A percentile compares a stretch with the other conserved stretches of the same genome.
phyloP scores from a whole-genome alignment of 2,113 vertebrate species.

The Penelope pileata region DNA sequence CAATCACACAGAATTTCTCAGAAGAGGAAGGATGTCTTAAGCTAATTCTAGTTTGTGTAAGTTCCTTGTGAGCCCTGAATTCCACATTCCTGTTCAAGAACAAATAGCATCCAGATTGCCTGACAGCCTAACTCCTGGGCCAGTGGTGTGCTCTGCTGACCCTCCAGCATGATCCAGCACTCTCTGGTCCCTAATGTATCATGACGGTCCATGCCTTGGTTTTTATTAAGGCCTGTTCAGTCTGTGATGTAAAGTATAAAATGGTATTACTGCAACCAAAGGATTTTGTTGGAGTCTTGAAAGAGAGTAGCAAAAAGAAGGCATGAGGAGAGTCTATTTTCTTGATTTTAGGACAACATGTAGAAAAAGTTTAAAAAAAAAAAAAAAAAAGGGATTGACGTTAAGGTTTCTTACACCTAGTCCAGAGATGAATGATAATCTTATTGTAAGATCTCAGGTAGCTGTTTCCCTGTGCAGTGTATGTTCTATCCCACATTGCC shows the following conservation, averaged over 20 bases:
- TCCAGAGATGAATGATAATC: conserved; percentile 1
- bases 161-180: background rate
- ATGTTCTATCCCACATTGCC: conserved; percentile 56
- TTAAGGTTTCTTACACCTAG: background rate
- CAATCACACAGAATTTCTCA: background rate
- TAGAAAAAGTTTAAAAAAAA: too few species aligned
- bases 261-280: background rate
- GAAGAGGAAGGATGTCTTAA: conserved; percentile 8
- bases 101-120: background rate
- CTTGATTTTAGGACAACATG: background rate
- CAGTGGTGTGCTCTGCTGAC: background rate
- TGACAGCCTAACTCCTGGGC: background rate
- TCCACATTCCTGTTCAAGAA: background rate
- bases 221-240: background rate
- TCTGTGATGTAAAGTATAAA: background rate
- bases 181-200: background rate
- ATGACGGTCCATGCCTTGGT: background rate
- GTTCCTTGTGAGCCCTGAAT: background rate
- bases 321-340: background rate
- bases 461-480: background rate
- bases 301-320: background rate
- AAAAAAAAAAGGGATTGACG: background rate
- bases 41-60: background rate
- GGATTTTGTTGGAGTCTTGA: background rate
- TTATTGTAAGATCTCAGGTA: background rate